Base-by-base conservation (phyloP, 2,888 invertebrate genomes). In the Anorthoa munda region DNA sequence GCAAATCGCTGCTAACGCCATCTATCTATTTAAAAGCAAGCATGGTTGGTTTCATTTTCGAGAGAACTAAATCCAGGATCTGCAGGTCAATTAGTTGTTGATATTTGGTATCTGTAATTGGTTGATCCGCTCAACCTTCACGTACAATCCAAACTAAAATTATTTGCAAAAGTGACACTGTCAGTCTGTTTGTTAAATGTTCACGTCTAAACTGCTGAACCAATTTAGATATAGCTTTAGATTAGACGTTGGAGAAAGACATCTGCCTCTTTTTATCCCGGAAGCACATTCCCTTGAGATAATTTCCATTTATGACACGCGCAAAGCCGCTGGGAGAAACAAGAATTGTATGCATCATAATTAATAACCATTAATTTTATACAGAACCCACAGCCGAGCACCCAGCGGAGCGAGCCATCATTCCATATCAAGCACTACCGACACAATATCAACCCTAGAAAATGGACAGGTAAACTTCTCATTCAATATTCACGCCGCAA, bases 351-450 rank as follows among this genome's bases (percentile, higher is more conserved):
- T 39, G 39, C 39, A 39, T 39, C n/a, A 69, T 58, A 23, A 23
- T 31, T 51, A 31, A 60, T 64, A 58, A 69, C 13, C 21, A 64
- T 66, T 26, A 2, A 51, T 59, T 70, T 51, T 58, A 89, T 87
- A 48, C 88, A 96, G 96, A 88, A 96, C 96, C 15, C 96, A 96
- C 89, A 96, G 96, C 86, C 92, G 96, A 83, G 96, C 96, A 61
- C 92, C 96, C 56, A 96, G 96, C 81, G 96, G 95, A 55, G 96
- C 96, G 76, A 96, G 96, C 82, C 96, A 96, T 87, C 96, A 96
- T 87, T 96, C 96, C 66, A 90, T 96, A 79, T 95, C 96, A 65
- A 95, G 95, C 81, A 95, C 93, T 31, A 93, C 95, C 60, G 95
- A 96, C 78, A 95, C 96, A 46, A 91, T 96, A 80, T 96, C 96